Evolutionary conservation across 2,888 invertebrate species (phyloP), one percentile per base, ranked within the genome.

Genomic region (Drosophila parthenogenetica): DNA sequence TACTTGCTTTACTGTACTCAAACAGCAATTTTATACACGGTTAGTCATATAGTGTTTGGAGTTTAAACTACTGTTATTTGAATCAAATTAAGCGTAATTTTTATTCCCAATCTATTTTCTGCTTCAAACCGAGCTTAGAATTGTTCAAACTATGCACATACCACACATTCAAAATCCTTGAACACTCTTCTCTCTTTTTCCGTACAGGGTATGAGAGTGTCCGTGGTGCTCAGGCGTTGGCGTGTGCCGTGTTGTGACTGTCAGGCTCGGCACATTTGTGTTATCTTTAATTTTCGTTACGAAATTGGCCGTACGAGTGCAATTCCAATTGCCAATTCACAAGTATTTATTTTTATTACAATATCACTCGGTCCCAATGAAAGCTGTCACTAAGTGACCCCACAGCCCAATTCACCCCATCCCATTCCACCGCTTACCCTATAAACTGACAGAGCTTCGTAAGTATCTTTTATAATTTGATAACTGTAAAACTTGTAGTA

Each of bases 231-330:
- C 29, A 29, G 35, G 35, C 35, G 13, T 57, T 75, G 72, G 69
- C 71, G 66, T 77, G 66, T 77, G 66, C 78, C 67, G 60, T 67
- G 35, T 25, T 17, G 58, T 19, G 49, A 19, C 42, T 74, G 83
- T 75, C 69, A 73, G 85, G 50, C 67, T 53, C 49, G 88, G 70
- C 83, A 69, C 89, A 89, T 89, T 84, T 84, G 82, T 84, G 83
- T 89, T 89, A 84, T 84, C 83, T 89, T 84, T 84, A 84, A 84
- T 84, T 84, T 88, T 81, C 88, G 82, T 86, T 82, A 68, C 88
- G 59, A 76, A 87, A 89, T 89, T 84, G 89, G 86, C 77, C 83
- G 73, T 84, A 68, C 64, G 86, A 89, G 88, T 89, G 88, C 77
- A 79, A 54, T 85, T 87, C 55, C 57, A 76, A 89, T 89, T 85